Evolutionary conservation across 2,113 vertebrate species (phyloP).

Genomic region (Nothobranchius furzeri): DNA sequence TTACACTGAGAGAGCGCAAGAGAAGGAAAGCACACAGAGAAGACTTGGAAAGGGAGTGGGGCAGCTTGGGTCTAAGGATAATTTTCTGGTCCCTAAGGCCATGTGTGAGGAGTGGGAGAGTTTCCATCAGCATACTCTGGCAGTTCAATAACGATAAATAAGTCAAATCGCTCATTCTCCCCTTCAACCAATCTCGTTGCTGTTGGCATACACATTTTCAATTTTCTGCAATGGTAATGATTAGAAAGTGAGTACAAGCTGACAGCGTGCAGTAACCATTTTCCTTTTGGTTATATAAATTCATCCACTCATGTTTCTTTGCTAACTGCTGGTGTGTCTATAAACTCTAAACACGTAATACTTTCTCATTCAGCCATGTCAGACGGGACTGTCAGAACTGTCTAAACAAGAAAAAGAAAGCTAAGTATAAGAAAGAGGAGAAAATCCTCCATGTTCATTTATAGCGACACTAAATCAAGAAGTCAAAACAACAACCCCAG

Average conservation of each 20-base stretch:
- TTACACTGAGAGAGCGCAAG: conserved; percentile 13
- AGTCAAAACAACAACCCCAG: too few species aligned
- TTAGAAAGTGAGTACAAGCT: conserved; percentile 69
- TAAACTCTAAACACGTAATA: not conserved
- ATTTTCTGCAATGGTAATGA: conserved; percentile 59
- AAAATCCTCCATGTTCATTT: too few species aligned
- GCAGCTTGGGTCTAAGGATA: conserved; percentile 57
- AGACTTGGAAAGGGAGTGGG: conserved; percentile 31
- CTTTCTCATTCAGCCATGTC: not conserved
- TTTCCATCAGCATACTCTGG: conserved; percentile 58
- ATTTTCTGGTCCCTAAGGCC: conserved; percentile 67
- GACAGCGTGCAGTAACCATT: conserved; percentile 57
- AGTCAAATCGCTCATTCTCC: conserved; percentile 65
- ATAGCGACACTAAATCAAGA: too few species aligned
- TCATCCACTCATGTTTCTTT: not conserved
- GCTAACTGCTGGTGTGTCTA: not conserved
- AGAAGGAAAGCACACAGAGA: conserved; percentile 18
- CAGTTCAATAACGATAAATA: conserved; percentile 78
- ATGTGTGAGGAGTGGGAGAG: conserved; percentile 28
- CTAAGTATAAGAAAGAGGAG: too few species aligned
- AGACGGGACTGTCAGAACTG: not conserved
- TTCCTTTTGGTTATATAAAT: not conserved
- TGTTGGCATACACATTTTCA: conserved; percentile 61
- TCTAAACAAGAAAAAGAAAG: too few species aligned
- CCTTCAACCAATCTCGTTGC: conserved; percentile 50